Percentiles rank a stretch among this genome's conserved stretches.
These are phyloP conservation scores for Luperina testacea DNA, from an alignment of 2,888 invertebrate genomes.

Conservation along the genomic window DNA sequence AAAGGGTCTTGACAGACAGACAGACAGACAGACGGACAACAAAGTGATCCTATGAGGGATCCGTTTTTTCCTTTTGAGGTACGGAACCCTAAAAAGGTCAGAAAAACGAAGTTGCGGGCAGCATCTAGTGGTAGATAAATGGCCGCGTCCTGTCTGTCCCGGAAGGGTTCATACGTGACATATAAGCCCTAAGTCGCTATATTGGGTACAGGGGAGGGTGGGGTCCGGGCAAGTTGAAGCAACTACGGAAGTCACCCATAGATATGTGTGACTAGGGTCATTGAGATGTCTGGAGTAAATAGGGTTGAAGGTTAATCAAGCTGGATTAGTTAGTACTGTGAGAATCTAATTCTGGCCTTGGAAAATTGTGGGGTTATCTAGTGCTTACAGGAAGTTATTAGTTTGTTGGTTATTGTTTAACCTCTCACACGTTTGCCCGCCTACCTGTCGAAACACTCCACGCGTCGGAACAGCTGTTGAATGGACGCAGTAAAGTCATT, in stretches of 20 bases:
- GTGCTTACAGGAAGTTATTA: background rate
- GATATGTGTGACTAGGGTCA: conserved; percentile 17
- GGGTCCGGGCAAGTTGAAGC: conserved; percentile 7
- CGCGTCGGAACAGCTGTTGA: too few species aligned
- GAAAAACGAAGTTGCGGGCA: background rate
- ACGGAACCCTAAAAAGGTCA: too few species aligned
- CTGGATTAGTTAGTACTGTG: background rate
- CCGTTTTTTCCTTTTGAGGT: too few species aligned
- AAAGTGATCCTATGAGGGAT: too few species aligned
- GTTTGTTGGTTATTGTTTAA: background rate
- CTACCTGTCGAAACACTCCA: too few species aligned
- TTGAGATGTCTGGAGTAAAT: conserved; percentile 7
- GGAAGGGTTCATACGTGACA: conserved; percentile 41
- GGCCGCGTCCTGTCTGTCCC: conserved; percentile 7
- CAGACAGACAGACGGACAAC: too few species aligned
- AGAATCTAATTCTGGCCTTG: background rate
- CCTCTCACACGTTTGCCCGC: too few species aligned
- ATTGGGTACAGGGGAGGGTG: background rate
- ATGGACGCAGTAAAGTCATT: too few species aligned
- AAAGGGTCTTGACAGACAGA: too few species aligned
- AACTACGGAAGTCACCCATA: conserved; percentile 20
- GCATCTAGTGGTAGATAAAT: conserved; percentile 11
- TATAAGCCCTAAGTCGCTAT: background rate
- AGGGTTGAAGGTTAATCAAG: background rate
- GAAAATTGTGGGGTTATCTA: too few species aligned